Base-by-base conservation (phyloP, 2,113 vertebrate genomes). In the Phalacrocorax pelagicus region DNA sequence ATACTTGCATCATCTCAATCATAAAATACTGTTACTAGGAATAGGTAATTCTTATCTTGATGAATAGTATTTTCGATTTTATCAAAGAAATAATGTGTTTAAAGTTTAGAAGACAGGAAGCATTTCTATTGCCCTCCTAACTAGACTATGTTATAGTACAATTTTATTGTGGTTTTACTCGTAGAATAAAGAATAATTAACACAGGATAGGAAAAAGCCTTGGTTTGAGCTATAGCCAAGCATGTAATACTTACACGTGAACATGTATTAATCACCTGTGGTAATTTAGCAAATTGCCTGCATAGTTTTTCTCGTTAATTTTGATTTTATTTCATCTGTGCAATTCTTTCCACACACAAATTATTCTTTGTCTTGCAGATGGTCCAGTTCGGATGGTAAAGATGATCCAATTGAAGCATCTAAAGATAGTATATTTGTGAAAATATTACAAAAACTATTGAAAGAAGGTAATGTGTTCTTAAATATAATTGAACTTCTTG, bases 361-460 rank as follows among this genome's bases (percentile, higher is more conserved):
- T 73, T 90, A 15, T 90, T 70, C 58, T 94, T 88, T 93, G 36
- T 57, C 72, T 98, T 98, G 61, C 86, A 99, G 99, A 42, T 99
- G 99, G 99, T 98, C 98, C 23, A 97, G 97, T 67, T 98, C 98
- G 9, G 99, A 99, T 74, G 98, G 98, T 21, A 99, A 95, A 80
- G 99, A 99, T 70, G 99, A 99, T 97, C 99, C 99, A 34, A 98
- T 99, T 86, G 99, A 99, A 96, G 99, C 98, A 23, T 99, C 99
- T 81, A 99, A 99, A 94, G 99, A 99, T 88, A 99, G 99, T 66
- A 98, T 99, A 97, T 99, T 99, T 96, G 98, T 99, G 92, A 99
- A 99, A 98, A 99, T 99, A 95, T 95, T 99, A 78, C 98, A 99
- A 74, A 99, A 99, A 51, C 98, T 99, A 78, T 94, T 99, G 73